These are phyloP conservation scores for Ischnura elegans DNA, from an alignment of 2,888 invertebrate genomes.

Conservation along the genomic window DNA sequence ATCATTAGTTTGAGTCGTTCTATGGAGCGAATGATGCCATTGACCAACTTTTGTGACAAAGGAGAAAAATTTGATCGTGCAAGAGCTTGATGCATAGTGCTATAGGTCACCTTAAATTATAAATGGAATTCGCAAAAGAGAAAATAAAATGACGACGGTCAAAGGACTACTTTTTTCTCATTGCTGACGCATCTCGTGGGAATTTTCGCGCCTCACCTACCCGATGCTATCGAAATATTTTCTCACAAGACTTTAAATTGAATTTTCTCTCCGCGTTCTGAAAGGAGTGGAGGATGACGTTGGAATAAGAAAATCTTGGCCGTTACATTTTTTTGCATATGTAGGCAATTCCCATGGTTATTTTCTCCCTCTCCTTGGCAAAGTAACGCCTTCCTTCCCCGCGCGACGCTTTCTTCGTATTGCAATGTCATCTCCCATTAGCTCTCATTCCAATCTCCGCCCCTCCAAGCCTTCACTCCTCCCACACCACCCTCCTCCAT, in stretches of 20 bases:
- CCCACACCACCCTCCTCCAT: neutral
- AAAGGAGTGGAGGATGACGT: neutral
- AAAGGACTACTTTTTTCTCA: neutral
- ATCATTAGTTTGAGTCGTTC: too few relatives aligned
- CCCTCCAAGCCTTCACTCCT: neutral
- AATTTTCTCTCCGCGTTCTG: conserved; percentile 19
- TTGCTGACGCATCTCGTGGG: neutral
- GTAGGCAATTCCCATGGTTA: neutral
- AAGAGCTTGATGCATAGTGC: too few relatives aligned
- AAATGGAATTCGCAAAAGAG: too few relatives aligned
- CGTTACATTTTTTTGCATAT: neutral
- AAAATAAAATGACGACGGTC: neutral
- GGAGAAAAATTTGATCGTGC: too few relatives aligned
- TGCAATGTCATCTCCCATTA: conserved; percentile 26
- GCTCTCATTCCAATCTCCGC: neutral
- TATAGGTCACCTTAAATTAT: too few relatives aligned
- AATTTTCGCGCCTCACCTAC: neutral
- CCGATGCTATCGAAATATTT: conserved; percentile 11
- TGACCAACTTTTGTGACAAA: too few relatives aligned
- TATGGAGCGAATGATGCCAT: too few relatives aligned
- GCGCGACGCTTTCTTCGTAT: neutral
- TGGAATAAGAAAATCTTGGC: neutral
- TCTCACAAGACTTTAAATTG: neutral
- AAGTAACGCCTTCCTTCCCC: neutral
- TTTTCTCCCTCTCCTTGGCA: neutral